Evolutionary conservation across 2,797 vertebrate genomes (phyloP), one percentile per base, ranked within the genome.

Genomic region (Xenopus petersii): DNA sequence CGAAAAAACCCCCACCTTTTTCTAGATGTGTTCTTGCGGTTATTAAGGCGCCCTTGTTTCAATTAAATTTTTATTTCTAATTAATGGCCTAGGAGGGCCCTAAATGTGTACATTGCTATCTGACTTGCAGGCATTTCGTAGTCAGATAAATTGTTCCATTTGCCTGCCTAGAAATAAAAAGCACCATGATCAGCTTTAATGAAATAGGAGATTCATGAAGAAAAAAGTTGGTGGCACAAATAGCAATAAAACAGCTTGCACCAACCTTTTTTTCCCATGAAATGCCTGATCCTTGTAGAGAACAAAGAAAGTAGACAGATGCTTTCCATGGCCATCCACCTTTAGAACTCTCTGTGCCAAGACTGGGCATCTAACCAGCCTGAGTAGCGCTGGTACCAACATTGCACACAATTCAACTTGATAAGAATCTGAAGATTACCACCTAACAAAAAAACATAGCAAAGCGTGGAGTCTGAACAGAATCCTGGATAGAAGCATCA

Each of bases 201-300:
- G 8, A 67, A 59, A 12, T 17, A 68, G 70, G 70, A 72, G 58
- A 60, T 67, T 72, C 75, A 68, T 63, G 46, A 56, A 63, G 56
- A 73, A 78, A 51, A 73, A 73, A 64, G 66, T 58, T 78, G 75
- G 75, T 72, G 70, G 51, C 21, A 36, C 21, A 2, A 47, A 62
- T 10, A 1, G 67, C 84, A 84, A 84, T 80, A 87, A 92, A 83
- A 84, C 84, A 93, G 94, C 83, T 24, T 87, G 91, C 90, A 96
- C 95, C 94, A 95, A 96, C 95, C 94, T 96, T 92, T 93, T 94
- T 91, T 88, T 93, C 94, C 92, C 88, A 93, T 82, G 93, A 90
- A 92, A 92, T 78, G 88, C 87, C 82, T 87, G 91, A 79, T 90
- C 90, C 81, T 89, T 90, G 84, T 87, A 88, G 84, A 91, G 87